phyloP scores from a whole-genome alignment of 1,140 invertebrate genomes.

The Aphaenogaster rudis region DNA sequence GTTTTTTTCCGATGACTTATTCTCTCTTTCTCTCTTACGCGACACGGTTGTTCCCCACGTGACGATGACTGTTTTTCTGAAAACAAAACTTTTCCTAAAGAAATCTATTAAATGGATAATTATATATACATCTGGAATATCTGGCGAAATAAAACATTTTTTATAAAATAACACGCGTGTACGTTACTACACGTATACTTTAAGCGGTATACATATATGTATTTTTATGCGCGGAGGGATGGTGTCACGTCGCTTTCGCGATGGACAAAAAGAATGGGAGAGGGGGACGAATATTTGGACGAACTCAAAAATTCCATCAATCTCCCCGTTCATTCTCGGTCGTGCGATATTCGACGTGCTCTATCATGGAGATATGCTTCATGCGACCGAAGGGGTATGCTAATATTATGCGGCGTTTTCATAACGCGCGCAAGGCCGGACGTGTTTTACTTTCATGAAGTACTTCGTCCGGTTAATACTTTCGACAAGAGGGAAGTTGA shows the following conservation, averaged over 20 bases:
- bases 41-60: background rate
- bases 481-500: conserved; percentile 67
- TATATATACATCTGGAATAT: background rate
- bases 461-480: conserved; percentile 78
- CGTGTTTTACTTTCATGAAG: conserved; percentile 77
- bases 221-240: background rate
- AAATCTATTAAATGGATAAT: conserved; percentile 12
- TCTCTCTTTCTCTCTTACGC: background rate
- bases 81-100: conserved; percentile 8
- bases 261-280: background rate
- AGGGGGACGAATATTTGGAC: conserved; percentile 35
- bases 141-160: background rate
- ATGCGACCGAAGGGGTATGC: conserved; percentile 75
- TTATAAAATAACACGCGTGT: background rate
- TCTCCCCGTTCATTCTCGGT: conserved; percentile 56
- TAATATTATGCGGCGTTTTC: conserved; percentile 81
- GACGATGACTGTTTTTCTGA: conserved; percentile 4
- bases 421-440: conserved; percentile 70
- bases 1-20: conserved; percentile 41
- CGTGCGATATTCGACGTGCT: conserved; percentile 76
- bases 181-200: background rate
- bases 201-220: background rate
- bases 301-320: conserved; percentile 67
- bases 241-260: background rate
- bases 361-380: conserved; percentile 80